These are phyloP conservation scores for Triplophysa yarkandensis DNA, from an alignment of 2,797 vertebrate species.

Conservation along the genomic window DNA sequence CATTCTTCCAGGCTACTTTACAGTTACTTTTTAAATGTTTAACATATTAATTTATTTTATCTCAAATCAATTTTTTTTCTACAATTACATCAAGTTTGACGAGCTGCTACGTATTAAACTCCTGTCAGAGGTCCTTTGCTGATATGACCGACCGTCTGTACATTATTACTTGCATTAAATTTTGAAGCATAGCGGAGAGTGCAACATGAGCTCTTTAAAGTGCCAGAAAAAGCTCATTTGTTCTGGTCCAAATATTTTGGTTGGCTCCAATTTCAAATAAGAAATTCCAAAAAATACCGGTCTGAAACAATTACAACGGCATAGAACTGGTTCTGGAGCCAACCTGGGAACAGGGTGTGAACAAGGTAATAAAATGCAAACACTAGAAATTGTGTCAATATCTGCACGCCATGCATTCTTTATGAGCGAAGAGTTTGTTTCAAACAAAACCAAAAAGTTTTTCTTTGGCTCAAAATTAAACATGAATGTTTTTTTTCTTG, in stretches of 20 bases:
- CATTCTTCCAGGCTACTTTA: neutral
- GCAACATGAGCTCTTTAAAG: neutral
- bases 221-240: neutral
- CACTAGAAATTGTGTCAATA: constrained; percentile 40
- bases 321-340: constrained; percentile 16
- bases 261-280: neutral
- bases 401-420: constrained; percentile 41
- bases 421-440: constrained; percentile 52
- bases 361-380: constrained; percentile 47
- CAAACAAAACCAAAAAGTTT: constrained; percentile 59
- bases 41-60: neutral
- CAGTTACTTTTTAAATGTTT: neutral
- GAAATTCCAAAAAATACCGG: constrained; percentile 4
- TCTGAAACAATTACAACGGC: neutral
- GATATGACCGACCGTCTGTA: neutral
- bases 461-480: constrained; percentile 64
- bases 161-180: constrained; percentile 1
- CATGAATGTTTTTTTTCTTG: constrained; percentile 66
- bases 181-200: neutral
- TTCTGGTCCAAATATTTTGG: neutral
- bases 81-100: neutral
- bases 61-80: neutral
- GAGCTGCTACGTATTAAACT: neutral
- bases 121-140: neutral
- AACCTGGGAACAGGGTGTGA: constrained; percentile 10